Evolutionary conservation across 2,113 vertebrate species (phyloP), one percentile per base, ranked within the genome.

Genomic region (Globicephala melas): DNA sequence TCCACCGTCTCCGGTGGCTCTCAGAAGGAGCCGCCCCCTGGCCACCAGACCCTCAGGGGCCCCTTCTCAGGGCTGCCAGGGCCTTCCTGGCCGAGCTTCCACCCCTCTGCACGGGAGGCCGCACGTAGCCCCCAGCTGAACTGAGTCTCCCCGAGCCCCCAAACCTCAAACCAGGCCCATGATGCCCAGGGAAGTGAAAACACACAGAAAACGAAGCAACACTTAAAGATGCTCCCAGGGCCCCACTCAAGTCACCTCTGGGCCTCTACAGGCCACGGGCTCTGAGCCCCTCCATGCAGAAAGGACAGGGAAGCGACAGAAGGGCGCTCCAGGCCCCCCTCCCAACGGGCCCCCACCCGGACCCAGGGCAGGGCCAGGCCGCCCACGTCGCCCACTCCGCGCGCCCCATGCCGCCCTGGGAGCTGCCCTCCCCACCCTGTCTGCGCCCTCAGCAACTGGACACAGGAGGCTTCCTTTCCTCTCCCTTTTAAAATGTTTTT

Each of bases 1-100:
- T 73, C 63, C 2, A 6, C 31, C 1, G 12, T 36, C 67, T 8
- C 85, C 26, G 11, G 2, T 1, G 91, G 38, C 53, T 70, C 26
- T 44, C 8, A 23, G 26, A 8, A 1, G 1, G 25, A 58, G 63
- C 21, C 44, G 1, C 38, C 8, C 1, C 67, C 47, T 1, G 14
- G 0, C 5, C 20, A 3, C 65, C 63, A 8, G 41, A 2, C 4
- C 55, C 36, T 0, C 1, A 2, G 1, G 17, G 1, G 0, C 38
- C 0, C 1, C 6, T 28, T 4, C 38, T 8, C 8, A 3, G 44
- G n/a, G 44, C 36, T 6, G 25, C 38, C 5, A 1, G 8, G 14
- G 26, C 14, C 33, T 31, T 5, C 25, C 47, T 17, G 3, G 20
- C 77, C 38, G 18, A 47, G 71, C 17, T 7, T 47, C 67, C 0